Conservation (phyloP, 2,797 vertebrate genomes). For the Spheniscus humboldti region DNA sequence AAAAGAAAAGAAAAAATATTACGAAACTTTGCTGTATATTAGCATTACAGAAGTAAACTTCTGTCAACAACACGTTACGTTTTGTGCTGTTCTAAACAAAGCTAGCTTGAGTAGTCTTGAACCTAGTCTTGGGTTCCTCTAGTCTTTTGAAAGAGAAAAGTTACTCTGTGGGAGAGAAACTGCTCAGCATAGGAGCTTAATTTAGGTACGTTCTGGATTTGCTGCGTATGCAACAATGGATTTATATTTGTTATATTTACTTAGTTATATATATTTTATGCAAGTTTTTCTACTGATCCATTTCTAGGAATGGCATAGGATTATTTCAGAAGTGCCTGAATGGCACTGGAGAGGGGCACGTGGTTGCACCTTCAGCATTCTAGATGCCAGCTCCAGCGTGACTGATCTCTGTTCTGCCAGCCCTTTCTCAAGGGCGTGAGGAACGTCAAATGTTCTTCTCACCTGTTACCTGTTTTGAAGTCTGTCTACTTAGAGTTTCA, state of each 20-base stretch:
- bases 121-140: neutral
- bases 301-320: neutral
- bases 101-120: neutral
- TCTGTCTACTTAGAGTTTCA: neutral
- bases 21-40: neutral
- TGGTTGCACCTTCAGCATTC: neutral
- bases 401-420: neutral
- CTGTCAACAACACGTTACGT: neutral
- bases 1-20: neutral
- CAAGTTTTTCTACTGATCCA: neutral
- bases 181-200: neutral
- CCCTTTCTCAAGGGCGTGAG: neutral
- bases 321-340: neutral
- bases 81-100: neutral
- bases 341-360: neutral
- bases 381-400: neutral
- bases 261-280: neutral
- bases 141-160: neutral
- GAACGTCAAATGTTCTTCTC: fast-evolving
- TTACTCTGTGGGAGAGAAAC: neutral
- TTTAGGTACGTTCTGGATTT: neutral
- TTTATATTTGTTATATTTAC: neutral
- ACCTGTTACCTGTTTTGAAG: neutral
- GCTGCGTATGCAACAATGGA: neutral
- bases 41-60: neutral